phyloP scores from a whole-genome alignment of 2,113 vertebrate species.

The Oreocharis arfaki region DNA sequence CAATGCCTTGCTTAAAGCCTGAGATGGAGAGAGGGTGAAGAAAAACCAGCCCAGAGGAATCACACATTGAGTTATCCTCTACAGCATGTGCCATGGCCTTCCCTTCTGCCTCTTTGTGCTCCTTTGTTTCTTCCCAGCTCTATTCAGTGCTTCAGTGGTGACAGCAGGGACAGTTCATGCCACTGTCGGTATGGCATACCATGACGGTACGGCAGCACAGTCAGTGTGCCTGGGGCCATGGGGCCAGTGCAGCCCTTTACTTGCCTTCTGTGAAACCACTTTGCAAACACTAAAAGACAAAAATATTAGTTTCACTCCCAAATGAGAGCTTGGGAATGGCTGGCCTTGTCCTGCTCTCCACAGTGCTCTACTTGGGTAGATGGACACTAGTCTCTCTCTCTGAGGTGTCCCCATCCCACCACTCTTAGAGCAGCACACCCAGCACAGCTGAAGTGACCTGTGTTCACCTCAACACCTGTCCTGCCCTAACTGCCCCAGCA shows the following conservation, averaged over 20 bases:
- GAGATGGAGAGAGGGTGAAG: not conserved
- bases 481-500: not conserved
- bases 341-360: accelerated
- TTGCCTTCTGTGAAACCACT: not conserved
- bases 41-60: not conserved
- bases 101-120: not conserved
- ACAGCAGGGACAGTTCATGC: not conserved
- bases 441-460: accelerated
- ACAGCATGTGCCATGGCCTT: not conserved
- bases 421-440: not conserved
- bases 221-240: not conserved
- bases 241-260: not conserved
- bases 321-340: not conserved
- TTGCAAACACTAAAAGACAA: not conserved
- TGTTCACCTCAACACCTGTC: not conserved
- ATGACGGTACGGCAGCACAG: not conserved
- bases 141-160: not conserved
- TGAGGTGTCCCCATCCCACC: not conserved
- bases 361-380: not conserved
- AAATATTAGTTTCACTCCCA: not conserved
- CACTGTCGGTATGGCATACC: no score
- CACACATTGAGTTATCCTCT: not conserved
- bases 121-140: not conserved
- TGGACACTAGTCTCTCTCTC: not conserved
- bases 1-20: not conserved